These are phyloP conservation scores for Lasioglossum malachurum DNA, from an alignment of 2,888 invertebrate genomes.

Conservation along the genomic window DNA sequence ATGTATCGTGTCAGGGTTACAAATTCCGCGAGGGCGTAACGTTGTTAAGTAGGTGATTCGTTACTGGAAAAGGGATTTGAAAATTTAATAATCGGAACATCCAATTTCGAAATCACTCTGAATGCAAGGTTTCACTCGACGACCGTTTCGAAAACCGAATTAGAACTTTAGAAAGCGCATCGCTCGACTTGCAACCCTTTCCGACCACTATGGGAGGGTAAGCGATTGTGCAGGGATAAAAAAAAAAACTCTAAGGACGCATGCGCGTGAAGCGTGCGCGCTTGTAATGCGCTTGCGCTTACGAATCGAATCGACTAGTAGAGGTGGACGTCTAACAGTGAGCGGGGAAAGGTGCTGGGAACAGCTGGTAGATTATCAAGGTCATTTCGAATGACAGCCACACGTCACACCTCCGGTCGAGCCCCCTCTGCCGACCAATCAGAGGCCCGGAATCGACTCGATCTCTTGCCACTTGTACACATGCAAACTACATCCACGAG, in stretches of 20 bases:
- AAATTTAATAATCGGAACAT: neutral
- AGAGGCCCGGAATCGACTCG: constrained; percentile 51
- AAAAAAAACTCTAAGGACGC: constrained; percentile 4
- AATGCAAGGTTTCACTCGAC: constrained; percentile 30
- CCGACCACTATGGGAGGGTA: neutral
- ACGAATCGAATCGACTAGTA: constrained; percentile 1
- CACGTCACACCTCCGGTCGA: constrained; percentile 78
- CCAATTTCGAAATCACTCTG: constrained; percentile 14
- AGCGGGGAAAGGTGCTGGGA: constrained; percentile 62
- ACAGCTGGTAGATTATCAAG: constrained; percentile 79
- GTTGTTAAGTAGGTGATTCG: neutral
- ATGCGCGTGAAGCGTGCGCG: constrained; percentile 21
- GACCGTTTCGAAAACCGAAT: neutral
- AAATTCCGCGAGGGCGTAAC: neutral
- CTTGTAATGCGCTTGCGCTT: constrained; percentile 30
- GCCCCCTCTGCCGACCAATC: constrained; percentile 77
- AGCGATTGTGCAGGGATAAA: neutral
- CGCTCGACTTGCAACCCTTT: constrained; percentile 4
- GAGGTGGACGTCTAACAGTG: constrained; percentile 30
- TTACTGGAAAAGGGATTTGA: neutral
- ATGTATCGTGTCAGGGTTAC: neutral
- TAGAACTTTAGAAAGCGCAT: constrained; percentile 17
- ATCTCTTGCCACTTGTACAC: constrained; percentile 36
- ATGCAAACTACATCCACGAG: constrained; percentile 46
- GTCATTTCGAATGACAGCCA: constrained; percentile 74